Conservation (phyloP, 2,113 vertebrate species). For the Crotalus viridis region DNA sequence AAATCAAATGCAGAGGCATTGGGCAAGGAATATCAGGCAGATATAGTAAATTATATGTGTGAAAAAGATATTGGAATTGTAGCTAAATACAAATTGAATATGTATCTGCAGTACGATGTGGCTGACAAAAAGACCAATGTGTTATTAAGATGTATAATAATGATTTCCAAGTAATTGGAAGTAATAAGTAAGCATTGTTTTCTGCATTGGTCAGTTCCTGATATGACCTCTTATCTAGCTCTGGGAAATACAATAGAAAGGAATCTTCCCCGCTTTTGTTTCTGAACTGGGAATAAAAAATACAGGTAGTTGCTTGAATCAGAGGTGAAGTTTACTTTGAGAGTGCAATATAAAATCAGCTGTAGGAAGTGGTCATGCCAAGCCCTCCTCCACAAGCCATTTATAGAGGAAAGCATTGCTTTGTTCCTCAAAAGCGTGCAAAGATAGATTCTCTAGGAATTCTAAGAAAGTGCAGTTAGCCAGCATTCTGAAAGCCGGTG, state of each 20-base stretch:
- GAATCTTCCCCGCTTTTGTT: too few species aligned
- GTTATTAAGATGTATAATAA: not conserved
- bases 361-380: too few species aligned
- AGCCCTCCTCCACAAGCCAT: too few species aligned
- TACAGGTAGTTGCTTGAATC: too few species aligned
- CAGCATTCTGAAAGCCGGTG: too few species aligned
- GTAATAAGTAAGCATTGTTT: not conserved
- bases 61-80: not conserved
- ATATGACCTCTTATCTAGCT: not conserved
- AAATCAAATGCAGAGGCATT: not conserved
- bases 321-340: too few species aligned
- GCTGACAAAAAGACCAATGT: not conserved
- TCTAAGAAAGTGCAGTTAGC: too few species aligned
- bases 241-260: not conserved
- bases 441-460: too few species aligned
- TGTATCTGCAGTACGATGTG: not conserved
- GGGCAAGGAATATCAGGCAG: not conserved
- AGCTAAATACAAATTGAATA: not conserved
- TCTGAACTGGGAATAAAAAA: too few species aligned
- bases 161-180: not conserved
- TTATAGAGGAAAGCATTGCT: too few species aligned
- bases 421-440: too few species aligned
- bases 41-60: not conserved
- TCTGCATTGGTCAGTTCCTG: not conserved
- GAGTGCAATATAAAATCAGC: too few species aligned